Evolutionary conservation across 2,888 invertebrate species (phyloP).

Genomic region (Diachrysia chrysitis): DNA sequence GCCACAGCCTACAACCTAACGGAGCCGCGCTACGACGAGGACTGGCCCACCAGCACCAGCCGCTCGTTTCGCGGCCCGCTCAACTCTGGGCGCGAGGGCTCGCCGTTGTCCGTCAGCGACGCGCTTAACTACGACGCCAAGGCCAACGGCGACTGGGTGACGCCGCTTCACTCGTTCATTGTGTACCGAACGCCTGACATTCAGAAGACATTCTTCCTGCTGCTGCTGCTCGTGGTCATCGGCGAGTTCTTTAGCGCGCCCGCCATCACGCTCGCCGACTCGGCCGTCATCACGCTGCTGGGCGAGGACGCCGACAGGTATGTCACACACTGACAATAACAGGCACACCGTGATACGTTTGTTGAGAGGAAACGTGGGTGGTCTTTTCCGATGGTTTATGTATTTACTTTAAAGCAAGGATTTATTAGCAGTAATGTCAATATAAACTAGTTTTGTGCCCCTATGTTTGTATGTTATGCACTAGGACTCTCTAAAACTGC

Average conservation of each 20-base stretch:
- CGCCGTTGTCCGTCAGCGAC: conserved; percentile 93
- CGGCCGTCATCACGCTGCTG: conserved; percentile 96
- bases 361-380: no score
- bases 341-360: no score
- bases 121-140: conserved; percentile 93
- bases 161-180: conserved; percentile 97
- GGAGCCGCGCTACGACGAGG: conserved; percentile 88
- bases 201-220: conserved; percentile 98
- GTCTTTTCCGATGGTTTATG: no score
- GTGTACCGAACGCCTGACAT: conserved; percentile 97
- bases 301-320: conserved; percentile 95
- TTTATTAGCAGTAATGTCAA: no score
- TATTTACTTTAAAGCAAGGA: no score
- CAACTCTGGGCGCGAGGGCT: conserved; percentile 75
- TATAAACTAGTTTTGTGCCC: no score
- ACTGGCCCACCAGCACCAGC: conserved; percentile 64
- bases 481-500: no score
- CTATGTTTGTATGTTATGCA: no score
- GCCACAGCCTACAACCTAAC: conserved; percentile 90
- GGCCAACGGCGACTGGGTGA: conserved; percentile 93
- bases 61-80: conserved; percentile 74
- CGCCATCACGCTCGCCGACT: conserved; percentile 97
- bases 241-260: conserved; percentile 99
- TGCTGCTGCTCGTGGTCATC: conserved; percentile 96
- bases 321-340: no score